These are phyloP conservation scores for Eupithecia dodoneata DNA, from an alignment of 2,888 invertebrate species.

Conservation along the genomic window DNA sequence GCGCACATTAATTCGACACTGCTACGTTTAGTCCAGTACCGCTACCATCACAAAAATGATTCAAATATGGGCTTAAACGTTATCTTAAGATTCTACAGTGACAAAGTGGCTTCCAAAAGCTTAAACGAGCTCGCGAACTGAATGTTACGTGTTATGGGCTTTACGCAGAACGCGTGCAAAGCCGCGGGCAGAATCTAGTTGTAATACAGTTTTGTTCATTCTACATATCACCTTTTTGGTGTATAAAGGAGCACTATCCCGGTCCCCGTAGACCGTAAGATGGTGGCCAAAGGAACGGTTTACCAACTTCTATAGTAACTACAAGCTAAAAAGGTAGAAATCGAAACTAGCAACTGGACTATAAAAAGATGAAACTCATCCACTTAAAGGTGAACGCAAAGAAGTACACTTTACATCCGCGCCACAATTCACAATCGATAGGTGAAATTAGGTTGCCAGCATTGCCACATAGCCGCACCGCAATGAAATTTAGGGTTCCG, in stretches of 20 bases:
- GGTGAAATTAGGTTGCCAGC: conserved; percentile 59
- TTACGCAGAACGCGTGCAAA: no score
- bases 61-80: no score
- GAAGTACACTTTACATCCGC: conserved; percentile 52
- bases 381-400: conserved; percentile 34
- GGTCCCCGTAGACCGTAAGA: background rate
- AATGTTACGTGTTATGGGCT: no score
- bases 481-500: conserved; percentile 33
- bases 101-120: no score
- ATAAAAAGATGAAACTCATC: background rate
- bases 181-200: no score
- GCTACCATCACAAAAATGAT: no score
- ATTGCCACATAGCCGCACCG: conserved; percentile 42
- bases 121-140: no score
- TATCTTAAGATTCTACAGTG: no score
- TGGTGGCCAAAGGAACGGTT: background rate
- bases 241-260: background rate
- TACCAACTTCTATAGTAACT: background rate
- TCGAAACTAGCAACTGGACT: background rate
- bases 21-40: no score
- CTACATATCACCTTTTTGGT: background rate
- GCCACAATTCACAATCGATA: conserved; percentile 58
- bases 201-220: background rate
- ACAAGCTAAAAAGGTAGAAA: background rate
- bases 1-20: no score